Evolutionary conservation across 2,797 vertebrate species (phyloP), one percentile per base, ranked within the genome.

Genomic region (Lacerta agilis): DNA sequence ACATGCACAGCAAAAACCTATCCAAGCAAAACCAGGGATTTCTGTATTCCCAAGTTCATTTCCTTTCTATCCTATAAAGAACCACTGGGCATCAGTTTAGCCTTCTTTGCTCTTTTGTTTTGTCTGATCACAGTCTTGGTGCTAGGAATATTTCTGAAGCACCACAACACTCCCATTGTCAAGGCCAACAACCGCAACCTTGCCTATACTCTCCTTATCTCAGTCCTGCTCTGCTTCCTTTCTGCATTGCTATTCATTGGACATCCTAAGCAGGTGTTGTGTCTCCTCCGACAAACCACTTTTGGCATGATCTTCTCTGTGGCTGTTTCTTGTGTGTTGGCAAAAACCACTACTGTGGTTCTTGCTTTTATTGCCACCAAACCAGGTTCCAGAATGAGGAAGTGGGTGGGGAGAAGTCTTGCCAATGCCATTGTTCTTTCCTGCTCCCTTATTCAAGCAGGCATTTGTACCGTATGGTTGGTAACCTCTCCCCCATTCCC

Each of bases 301-400:
- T 85, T 85, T 85, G 73, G 73, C 29, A 77, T 85, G 27, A n/a
- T 66, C 10, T 85, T 85, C 83, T 77, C 83, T n/a, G 27, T 77
- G 38, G 83, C 83, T 66, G 33, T 85, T 41, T 85, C 83, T 17
- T 85, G 49, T 75, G 58, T 85, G 25, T 29, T 85, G 36, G 83
- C 71, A 75, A 85, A 85, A 85, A 85, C 83, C 5, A 85, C n/a
- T 13, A 76, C 83, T 75, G 83, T 85, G 25, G 23, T 75, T 72
- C 13, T 84, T 6, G 83, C 71, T 73, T 73, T 73, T 33, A 73
- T 73, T 3, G 71, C 71, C 15, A 73, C 71, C 33, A 73, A 13
- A 17, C 83, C 83, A 77, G 72, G 83, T 76, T 76, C 72, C 29
- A 76, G 27, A 27, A 76, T 85, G 72, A 76, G 33, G 36, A 85